Base-by-base conservation (phyloP, 2,113 vertebrate genomes). In the Vulpes vulpes region DNA sequence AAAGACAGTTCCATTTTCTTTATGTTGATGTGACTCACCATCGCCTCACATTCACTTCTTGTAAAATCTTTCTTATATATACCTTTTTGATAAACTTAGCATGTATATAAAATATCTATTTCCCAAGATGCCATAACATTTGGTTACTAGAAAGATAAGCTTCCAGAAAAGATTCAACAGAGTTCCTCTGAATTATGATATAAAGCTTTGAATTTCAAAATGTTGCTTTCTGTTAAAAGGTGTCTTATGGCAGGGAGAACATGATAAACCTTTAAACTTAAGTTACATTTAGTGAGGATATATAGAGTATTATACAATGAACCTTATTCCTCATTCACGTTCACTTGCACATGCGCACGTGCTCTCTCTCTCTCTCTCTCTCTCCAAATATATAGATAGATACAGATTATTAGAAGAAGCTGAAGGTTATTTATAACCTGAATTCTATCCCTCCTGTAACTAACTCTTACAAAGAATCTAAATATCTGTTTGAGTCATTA, bases 61-160 rank as follows among this genome's bases (percentile, higher is more conserved):
- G 83, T 89, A 97, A 98, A 98, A 96, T 96, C n/a, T 97, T 97
- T 98, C 97, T 97, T 98, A 57, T 97, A 59, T 95, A 51, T 94
- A 98, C 95, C 89, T 98, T 95, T 94, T 97, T 96, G 96, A 98
- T 98, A 97, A 98, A 98, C 98, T 98, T 95, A 96, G 79, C 88
- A 91, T 79, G 64, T 97, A 74, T 80, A 93, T 74, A 94, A 98
- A 98, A 97, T 97, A 95, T 96, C 94, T 98, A 85, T 98, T 95
- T 96, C 96, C 88, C 97, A 97, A 97, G 93, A 98, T 96, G 95
- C 94, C 97, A 90, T 98, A 98, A 98, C 97, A 98, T 97, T 98
- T 98, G 94, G 84, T 98, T 98, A 96, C 97, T 98, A 96, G 98
- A 98, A 98, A 98, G 97, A 98, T 98, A 98, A 98, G 60, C 97